These are phyloP conservation scores for Progne subis DNA, from an alignment of 2,113 vertebrate species.

Conservation along the genomic window DNA sequence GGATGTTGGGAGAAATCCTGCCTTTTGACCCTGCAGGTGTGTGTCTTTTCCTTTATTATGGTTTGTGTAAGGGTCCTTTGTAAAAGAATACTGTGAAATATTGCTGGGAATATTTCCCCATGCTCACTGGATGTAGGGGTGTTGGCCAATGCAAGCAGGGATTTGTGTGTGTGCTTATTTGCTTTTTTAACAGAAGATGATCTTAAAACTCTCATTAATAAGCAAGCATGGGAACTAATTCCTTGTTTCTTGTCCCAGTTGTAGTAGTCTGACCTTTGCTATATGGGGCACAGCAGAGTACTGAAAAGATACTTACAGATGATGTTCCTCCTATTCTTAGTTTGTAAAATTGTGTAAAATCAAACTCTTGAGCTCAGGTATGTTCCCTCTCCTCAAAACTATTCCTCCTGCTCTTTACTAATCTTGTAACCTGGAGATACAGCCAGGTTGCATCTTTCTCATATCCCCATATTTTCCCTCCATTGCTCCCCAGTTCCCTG, in stretches of 20 bases:
- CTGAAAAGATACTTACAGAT: neutral
- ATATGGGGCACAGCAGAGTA: neutral
- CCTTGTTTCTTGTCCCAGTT: neutral
- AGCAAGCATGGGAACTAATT: neutral
- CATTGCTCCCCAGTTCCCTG: neutral
- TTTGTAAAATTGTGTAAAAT: neutral
- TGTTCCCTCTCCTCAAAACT: neutral
- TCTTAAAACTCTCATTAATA: neutral
- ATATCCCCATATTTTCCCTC: neutral
- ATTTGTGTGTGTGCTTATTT: neutral
- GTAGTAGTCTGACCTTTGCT: neutral
- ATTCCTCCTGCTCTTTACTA: neutral
- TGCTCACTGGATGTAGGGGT: neutral
- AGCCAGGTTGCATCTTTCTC: neutral
- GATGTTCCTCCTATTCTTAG: neutral
- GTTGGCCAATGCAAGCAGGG: neutral
- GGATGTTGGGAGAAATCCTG: slow-evolving; percentile 91
- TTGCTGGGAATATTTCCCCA: neutral
- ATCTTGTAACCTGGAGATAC: neutral
- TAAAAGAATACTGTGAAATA: neutral
- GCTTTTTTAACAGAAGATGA: neutral
- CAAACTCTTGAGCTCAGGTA: neutral
- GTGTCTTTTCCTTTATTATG: slow-evolving; percentile 11
- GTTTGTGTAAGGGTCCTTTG: neutral
- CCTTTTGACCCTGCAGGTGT: slow-evolving; percentile 97